Base-by-base conservation (phyloP, 1,140 invertebrate genomes). In the Probaryconus sp. region DNA sequence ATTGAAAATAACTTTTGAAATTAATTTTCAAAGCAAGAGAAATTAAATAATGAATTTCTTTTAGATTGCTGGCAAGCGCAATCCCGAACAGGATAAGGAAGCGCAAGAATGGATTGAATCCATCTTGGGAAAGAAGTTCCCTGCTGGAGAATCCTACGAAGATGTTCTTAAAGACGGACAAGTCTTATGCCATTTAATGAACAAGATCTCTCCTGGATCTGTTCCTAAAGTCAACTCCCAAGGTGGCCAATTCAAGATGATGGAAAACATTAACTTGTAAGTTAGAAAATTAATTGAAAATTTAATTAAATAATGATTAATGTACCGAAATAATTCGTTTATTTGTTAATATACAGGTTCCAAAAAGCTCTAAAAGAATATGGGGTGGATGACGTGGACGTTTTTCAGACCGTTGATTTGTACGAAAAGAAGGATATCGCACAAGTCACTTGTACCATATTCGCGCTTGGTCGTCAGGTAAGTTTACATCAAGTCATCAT, bases 381-480 rank as follows among this genome's bases (percentile, higher is more conserved):
- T 78, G 97, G 97, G 5, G 95, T 98, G 2, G 90, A 93, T 5
- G 94, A 96, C 76, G 91, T 93, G 3, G 97, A 98, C 81, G 90
- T 97, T 1, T 98, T 98, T 91, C 96, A 98, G 87, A 96, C 96
- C 0, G 95, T 96, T 4, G 97, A 98, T 83, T 89, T 98, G 3
- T 98, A 92, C 90, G 96, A 98, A 83, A 93, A 94, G 83, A 97
- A 97, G 84, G 97, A 98, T 83, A 96, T 98, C 70, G 91, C 93
- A 5, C 92, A 94, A 76, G 96, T 98, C 1, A 94, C 95, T 3
- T 92, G 92, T 45, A 95, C 94, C 21, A 91, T 98, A 50, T 96
- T 95, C 82, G 94, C 96, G 20, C 90, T 98, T 45, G 96, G 95
- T 6, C 91, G 97, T 79, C 92, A 93, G 80, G 95, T 97, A 90